Conservation (phyloP, 2,888 invertebrate genomes). For the Tinea pellionella region DNA sequence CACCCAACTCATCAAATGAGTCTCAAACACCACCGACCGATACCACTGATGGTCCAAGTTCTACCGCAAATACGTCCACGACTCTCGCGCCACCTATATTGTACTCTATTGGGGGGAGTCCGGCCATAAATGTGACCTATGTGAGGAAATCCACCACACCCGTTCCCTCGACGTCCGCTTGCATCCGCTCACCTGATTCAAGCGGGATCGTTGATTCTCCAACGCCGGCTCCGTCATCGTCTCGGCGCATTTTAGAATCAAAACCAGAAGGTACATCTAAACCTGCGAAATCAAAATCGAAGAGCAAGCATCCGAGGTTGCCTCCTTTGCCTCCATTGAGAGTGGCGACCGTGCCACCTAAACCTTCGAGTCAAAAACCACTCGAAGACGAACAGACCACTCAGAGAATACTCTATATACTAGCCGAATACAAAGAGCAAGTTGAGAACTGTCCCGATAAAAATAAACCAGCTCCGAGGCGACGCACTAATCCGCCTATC, state of each 20-base stretch:
- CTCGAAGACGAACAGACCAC: slow-evolving; percentile 86
- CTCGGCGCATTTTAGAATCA: slow-evolving; percentile 33
- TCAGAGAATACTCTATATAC: slow-evolving; percentile 81
- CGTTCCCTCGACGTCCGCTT: slow-evolving; percentile 49
- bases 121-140: slow-evolving; percentile 49
- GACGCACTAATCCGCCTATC: slow-evolving; percentile 79
- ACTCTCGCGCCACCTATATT: slow-evolving; percentile 48
- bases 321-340: slow-evolving; percentile 68
- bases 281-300: slow-evolving; percentile 39
- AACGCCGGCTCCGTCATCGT: slow-evolving; percentile 30
- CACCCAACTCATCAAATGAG: slow-evolving; percentile 25
- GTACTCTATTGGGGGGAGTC: slow-evolving; percentile 28
- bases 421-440: slow-evolving; percentile 84
- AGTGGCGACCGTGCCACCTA: slow-evolving; percentile 72
- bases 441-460: slow-evolving; percentile 84
- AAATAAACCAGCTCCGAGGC: slow-evolving; percentile 82
- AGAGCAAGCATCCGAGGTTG: slow-evolving; percentile 55
- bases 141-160: slow-evolving; percentile 40
- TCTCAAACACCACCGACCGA: slow-evolving; percentile 28
- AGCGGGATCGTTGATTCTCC: slow-evolving; percentile 26
- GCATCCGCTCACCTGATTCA: slow-evolving; percentile 42
- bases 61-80: slow-evolving; percentile 21
- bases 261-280: slow-evolving; percentile 33
- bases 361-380: slow-evolving; percentile 73
- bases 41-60: slow-evolving; percentile 28